A percentile compares a stretch with the other conserved stretches of the same genome.
These are phyloP conservation scores for Siniperca undulata DNA, from an alignment of 2,797 vertebrate genomes.

Conservation along the genomic window DNA sequence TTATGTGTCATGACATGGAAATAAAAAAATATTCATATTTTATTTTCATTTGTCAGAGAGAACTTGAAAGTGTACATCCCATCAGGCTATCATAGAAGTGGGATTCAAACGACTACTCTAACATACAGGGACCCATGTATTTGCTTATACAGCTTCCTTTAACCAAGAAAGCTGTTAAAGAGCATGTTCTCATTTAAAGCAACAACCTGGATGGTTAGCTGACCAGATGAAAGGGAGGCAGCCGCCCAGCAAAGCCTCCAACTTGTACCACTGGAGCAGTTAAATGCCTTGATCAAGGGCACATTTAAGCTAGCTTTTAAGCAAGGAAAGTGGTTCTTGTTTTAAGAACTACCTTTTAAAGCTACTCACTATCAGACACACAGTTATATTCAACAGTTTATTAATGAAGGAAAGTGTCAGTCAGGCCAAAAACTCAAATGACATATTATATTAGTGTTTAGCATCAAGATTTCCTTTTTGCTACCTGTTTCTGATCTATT, in stretches of 20 bases:
- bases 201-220: constrained; percentile 27
- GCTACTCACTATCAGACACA: neutral
- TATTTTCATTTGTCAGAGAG: constrained; percentile 21
- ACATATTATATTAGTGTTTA: neutral
- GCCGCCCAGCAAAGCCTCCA: constrained; percentile 21
- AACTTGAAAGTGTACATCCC: neutral
- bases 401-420: neutral
- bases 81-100: neutral
- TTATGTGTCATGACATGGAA: constrained; percentile 49
- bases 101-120: neutral
- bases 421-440: neutral
- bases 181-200: constrained; percentile 25
- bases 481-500: neutral
- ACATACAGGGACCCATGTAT: neutral
- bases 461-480: neutral
- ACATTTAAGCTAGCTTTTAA: constrained; percentile 14
- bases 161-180: neutral
- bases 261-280: constrained; percentile 46
- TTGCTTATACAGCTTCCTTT: neutral
- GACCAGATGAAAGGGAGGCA: constrained; percentile 20
- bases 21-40: constrained; percentile 25
- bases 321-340: neutral
- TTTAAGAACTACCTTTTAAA: neutral
- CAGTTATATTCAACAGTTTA: neutral
- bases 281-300: constrained; percentile 27